These are phyloP conservation scores for Gobiocypris rarus DNA, from an alignment of 2,113 vertebrate species.

Conservation along the genomic window DNA sequence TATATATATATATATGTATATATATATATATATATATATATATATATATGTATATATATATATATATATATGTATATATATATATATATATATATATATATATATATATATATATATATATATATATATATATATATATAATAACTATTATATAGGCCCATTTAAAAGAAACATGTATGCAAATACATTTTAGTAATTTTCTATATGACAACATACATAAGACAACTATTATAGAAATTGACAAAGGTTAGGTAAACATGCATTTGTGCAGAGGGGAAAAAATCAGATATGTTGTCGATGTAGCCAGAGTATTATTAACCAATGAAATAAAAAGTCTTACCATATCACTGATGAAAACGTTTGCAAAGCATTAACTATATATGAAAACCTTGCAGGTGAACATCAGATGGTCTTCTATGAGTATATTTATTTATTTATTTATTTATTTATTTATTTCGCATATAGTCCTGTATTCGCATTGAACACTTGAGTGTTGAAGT, in stretches of 20 bases:
- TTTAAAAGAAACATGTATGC: no score
- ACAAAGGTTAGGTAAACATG: neutral
- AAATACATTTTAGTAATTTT: no score
- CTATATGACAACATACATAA: no score
- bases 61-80: no score
- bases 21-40: no score
- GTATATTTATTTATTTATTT: neutral
- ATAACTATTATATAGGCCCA: no score
- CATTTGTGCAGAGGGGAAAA: neutral
- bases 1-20: no score
- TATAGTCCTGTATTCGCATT: neutral
- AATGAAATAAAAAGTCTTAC: neutral
- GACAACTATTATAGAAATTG: no score
- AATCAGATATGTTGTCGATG: neutral
- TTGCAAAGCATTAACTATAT: neutral
- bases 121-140: no score
- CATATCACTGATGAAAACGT: neutral
- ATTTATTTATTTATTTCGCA: neutral
- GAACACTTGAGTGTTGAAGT: neutral
- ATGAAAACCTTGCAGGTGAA: neutral
- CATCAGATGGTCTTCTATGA: neutral
- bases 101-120: no score
- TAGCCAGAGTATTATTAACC: neutral
- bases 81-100: no score
- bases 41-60: no score